Evolutionary conservation across 2,888 invertebrate species (phyloP).

Genomic region (Tyria jacobaeae): DNA sequence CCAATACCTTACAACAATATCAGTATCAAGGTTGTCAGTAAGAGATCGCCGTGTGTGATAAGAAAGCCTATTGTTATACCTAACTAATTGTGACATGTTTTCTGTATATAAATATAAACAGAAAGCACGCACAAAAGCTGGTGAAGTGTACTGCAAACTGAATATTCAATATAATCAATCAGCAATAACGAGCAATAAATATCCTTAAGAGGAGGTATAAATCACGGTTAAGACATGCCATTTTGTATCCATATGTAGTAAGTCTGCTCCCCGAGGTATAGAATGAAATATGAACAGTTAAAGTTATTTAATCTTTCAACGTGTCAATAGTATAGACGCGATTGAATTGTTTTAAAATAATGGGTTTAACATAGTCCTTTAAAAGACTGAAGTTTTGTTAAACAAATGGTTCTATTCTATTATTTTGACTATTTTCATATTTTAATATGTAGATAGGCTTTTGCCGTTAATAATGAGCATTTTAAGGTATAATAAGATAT

Average conservation of each 20-base stretch:
- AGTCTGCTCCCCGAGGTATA: not conserved
- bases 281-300: conserved; percentile 15
- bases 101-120: too few species aligned
- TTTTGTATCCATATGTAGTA: conserved; percentile 27
- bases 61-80: too few species aligned
- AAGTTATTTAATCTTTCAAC: conserved; percentile 14
- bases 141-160: conserved; percentile 2
- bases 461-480: too few species aligned
- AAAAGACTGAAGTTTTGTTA: too few species aligned
- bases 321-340: not conserved
- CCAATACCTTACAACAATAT: too few species aligned
- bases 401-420: too few species aligned
- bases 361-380: not conserved
- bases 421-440: not conserved
- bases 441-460: not conserved
- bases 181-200: conserved; percentile 36
- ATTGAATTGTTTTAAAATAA: not conserved
- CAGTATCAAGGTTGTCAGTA: too few species aligned
- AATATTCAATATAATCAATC: conserved; percentile 24
- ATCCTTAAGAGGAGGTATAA: conserved; percentile 22
- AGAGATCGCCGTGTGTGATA: too few species aligned
- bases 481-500: too few species aligned
- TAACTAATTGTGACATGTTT: too few species aligned
- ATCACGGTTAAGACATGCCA: conserved; percentile 28
- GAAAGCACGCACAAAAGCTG: not conserved